Conservation (phyloP, 2,113 vertebrate species). For the Nansenia antarctica region DNA sequence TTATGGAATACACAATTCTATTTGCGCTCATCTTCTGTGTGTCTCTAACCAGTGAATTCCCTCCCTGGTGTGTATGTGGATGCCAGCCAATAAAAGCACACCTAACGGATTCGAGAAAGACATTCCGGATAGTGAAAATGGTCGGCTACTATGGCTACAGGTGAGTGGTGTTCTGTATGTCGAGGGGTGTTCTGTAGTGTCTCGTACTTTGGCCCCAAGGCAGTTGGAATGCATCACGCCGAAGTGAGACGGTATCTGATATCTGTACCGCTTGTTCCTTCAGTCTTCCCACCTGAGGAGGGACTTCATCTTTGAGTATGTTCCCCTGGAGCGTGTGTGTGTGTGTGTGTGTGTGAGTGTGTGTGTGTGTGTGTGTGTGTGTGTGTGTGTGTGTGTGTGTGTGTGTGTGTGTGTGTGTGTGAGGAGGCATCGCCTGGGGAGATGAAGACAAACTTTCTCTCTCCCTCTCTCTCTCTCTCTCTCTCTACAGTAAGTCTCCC, state of each 20-base stretch:
- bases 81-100: slow-evolving; percentile 33
- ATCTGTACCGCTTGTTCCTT: slow-evolving; percentile 6
- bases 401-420: no score
- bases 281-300: slow-evolving; percentile 1
- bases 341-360: no score
- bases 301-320: slow-evolving; percentile 10
- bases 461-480: not conserved
- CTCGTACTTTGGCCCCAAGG: not conserved
- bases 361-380: no score
- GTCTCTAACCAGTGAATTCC: not conserved
- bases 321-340: not conserved
- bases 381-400: no score
- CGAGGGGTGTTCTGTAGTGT: slow-evolving; percentile 6
- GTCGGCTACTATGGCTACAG: slow-evolving; percentile 5
- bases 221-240: slow-evolving; percentile 17
- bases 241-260: slow-evolving; percentile 6
- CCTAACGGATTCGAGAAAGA: slow-evolving; percentile 16
- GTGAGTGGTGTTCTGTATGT: slow-evolving; percentile 17
- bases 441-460: slow-evolving; percentile 4
- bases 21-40: not conserved
- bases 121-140: not conserved
- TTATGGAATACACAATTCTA: slow-evolving; percentile 16
- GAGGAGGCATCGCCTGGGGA: slow-evolving; percentile 3
- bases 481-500: not conserved
- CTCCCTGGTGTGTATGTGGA: slow-evolving; percentile 35